Evolutionary conservation across 2,113 vertebrate genomes (phyloP).

Genomic region (Nothocercus julius): DNA sequence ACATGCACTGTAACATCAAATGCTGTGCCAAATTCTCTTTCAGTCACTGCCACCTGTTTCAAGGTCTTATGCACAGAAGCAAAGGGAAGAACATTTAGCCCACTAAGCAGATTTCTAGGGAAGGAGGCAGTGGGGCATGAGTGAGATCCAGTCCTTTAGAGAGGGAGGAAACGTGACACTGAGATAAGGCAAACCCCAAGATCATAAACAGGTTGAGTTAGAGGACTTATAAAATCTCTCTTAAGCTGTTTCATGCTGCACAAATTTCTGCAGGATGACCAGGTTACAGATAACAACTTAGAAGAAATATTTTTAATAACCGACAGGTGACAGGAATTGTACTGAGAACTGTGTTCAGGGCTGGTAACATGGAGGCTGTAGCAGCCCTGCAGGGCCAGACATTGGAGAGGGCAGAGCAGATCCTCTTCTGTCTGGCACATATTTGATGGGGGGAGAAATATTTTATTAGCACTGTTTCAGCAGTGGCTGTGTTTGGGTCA

Average conservation of each 20-base stretch:
- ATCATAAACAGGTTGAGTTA: neutral
- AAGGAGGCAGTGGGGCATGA: neutral
- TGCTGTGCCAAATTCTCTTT: neutral
- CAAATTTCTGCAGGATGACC: neutral
- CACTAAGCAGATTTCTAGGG: neutral
- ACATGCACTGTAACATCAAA: fast-evolving
- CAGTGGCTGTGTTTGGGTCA: neutral
- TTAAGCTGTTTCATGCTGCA: neutral
- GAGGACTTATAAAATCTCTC: neutral
- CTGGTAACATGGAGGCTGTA: fast-evolving
- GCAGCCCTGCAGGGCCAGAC: neutral
- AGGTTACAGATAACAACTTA: neutral
- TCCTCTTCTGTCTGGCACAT: neutral
- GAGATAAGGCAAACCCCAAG: neutral
- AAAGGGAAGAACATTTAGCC: neutral
- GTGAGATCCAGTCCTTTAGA: neutral
- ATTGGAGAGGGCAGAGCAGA: neutral
- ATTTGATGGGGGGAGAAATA: neutral
- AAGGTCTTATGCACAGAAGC: neutral
- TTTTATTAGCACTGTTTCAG: neutral
- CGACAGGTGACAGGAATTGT: neutral
- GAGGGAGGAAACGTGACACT: neutral
- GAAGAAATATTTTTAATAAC: neutral
- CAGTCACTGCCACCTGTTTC: neutral
- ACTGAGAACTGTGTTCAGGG: neutral